A percentile compares a stretch with the other conserved stretches of the same genome.
These are phyloP conservation scores for Acestrorhynchus altus DNA, from an alignment of 2,797 vertebrate species.

Conservation along the genomic window DNA sequence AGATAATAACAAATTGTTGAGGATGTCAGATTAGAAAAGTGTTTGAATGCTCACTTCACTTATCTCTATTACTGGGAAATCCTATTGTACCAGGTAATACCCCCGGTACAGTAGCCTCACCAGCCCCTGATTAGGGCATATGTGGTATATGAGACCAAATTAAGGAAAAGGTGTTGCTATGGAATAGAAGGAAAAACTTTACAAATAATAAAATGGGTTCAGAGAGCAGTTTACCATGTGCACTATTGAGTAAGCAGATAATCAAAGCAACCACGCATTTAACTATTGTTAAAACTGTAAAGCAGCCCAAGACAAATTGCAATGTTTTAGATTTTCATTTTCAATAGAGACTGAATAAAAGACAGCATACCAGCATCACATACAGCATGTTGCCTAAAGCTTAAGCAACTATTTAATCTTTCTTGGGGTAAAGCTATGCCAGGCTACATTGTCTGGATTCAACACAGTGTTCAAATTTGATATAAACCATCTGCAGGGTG, in stretches of 20 bases:
- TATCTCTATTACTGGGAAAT: background rate
- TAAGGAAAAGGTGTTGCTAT: background rate
- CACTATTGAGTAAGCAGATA: background rate
- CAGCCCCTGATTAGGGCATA: background rate
- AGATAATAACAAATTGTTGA: background rate
- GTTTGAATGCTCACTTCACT: background rate
- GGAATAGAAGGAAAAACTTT: background rate
- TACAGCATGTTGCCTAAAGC: background rate
- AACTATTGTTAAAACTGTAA: background rate
- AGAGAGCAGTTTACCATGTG: background rate
- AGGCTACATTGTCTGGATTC: background rate
- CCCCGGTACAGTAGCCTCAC: background rate
- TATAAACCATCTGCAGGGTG: background rate
- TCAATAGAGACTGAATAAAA: background rate
- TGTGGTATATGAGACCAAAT: background rate
- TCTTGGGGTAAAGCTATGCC: background rate
- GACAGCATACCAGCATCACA: background rate
- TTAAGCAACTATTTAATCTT: background rate
- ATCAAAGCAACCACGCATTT: background rate
- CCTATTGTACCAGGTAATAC: no score
- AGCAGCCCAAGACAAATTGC: background rate
- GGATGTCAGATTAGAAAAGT: background rate
- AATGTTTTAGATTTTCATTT: background rate
- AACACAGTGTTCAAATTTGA: background rate
- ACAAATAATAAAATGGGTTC: background rate